phyloP scores from a whole-genome alignment of 2,113 vertebrate species.

The Cyrtonyx montezumae region DNA sequence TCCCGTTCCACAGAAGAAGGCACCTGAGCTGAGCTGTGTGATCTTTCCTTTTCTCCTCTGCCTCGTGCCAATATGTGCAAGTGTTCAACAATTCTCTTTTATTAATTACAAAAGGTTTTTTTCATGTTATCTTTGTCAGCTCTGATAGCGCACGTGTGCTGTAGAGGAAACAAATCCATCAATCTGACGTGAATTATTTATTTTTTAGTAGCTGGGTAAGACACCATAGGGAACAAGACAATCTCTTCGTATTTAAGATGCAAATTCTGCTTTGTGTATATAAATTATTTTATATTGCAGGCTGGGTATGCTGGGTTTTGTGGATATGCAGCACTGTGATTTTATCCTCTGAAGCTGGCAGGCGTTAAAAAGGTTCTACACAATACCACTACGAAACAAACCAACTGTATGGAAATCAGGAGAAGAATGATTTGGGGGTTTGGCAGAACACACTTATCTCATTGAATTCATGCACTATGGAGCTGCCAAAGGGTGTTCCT shows the following conservation, averaged over 20 bases:
- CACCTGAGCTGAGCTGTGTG: conserved; percentile 78
- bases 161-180: conserved; percentile 61
- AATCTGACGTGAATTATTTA: conserved; percentile 63
- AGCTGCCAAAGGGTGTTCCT: conserved; percentile 21
- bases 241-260: conserved; percentile 62
- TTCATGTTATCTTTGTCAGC: conserved; percentile 55
- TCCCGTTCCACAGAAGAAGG: conserved; percentile 92
- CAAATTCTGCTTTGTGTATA: conserved; percentile 54
- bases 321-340: conserved; percentile 66
- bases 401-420: conserved; percentile 2
- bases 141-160: conserved; percentile 37
- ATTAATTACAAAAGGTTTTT: conserved; percentile 40
- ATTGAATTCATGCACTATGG: background rate
- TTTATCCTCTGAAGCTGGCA: conserved; percentile 52
- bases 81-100: conserved; percentile 56
- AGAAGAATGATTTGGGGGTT: background rate
- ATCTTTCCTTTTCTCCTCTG: background rate
- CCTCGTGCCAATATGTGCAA: conserved; percentile 68
- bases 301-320: conserved; percentile 59
- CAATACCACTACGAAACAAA: conserved; percentile 10
- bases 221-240: conserved; percentile 50
- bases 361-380: conserved; percentile 43
- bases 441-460: conserved; percentile 37
- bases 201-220: conserved; percentile 68
- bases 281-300: conserved; percentile 53